phyloP scores from a whole-genome alignment of 92 coral and sea anemone genomes.

The Actinostola sp. region DNA sequence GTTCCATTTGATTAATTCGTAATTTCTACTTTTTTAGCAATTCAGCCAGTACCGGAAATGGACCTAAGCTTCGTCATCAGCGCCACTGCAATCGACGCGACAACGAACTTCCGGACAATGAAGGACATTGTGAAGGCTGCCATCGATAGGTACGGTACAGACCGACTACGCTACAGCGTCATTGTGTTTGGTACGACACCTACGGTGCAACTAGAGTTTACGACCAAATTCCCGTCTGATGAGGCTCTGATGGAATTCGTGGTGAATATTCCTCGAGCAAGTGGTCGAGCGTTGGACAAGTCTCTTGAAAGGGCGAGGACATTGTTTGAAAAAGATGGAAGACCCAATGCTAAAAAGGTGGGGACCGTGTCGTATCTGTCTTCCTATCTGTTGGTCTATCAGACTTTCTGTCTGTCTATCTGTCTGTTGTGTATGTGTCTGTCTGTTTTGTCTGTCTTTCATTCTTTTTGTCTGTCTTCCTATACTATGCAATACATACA shows the following conservation, averaged over 20 bases:
- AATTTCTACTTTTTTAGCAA: slow-evolving; percentile 21
- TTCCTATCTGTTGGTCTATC: no score
- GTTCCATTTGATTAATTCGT: no score
- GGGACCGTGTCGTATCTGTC: no score
- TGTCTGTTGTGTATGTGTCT: no score
- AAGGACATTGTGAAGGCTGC: slow-evolving; percentile 63
- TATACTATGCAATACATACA: no score
- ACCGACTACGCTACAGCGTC: slow-evolving; percentile 59
- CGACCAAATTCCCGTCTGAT: slow-evolving; percentile 33
- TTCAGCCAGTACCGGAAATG: slow-evolving; percentile 56
- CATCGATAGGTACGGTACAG: slow-evolving; percentile 58
- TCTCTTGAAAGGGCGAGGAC: slow-evolving; percentile 48
- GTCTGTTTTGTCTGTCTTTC: no score
- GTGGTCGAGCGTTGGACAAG: slow-evolving; percentile 35
- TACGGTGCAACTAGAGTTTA: slow-evolving; percentile 41
- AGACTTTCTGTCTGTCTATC: no score
- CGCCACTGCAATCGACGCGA: slow-evolving; percentile 54
- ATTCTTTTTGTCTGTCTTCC: no score
- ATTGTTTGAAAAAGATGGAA: slow-evolving; percentile 34
- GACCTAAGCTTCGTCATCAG: slow-evolving; percentile 73
- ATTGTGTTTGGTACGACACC: slow-evolving; percentile 63
- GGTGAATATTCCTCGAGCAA: slow-evolving; percentile 10
- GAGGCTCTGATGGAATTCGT: slow-evolving; percentile 27
- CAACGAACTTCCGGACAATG: slow-evolving; percentile 62
- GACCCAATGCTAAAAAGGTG: slow-evolving; percentile 43